Base-by-base conservation (phyloP, 2,797 vertebrate species). In the Sebastes iracundus region DNA sequence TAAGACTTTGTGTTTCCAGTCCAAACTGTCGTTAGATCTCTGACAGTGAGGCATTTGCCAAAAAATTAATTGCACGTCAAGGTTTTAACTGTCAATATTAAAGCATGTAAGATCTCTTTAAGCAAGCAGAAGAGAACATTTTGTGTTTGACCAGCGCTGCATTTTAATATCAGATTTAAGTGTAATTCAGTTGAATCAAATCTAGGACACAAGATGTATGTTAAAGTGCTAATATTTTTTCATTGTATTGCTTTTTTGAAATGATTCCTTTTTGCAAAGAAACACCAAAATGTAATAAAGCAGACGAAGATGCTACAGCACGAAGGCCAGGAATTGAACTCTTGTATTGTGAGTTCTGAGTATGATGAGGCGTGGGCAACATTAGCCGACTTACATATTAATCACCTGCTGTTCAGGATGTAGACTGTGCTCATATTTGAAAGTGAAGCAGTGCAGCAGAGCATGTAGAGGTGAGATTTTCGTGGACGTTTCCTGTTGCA, bases 161-260 rank as follows among this genome's bases (percentile, higher is more conserved):
- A 87, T 90, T 91, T 88, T 85, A 79, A 87, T 87, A 89, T 91
- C 85, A 79, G 77, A 88, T 90, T 87, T 82, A 90, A 73, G 63
- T 84, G 55, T 92, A 87, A 92, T 91, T 85, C 86, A 78, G 52
- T 60, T 89, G 86, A 82, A 87, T 91, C 77, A 83, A 64, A 80
- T 81, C 60, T 80, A 25, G 33, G 82, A 58, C 60, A 81, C 79
- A 78, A 86, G 75, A 79, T 74, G 70, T 70, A 77, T 77, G 75
- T 86, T 86, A 9, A 59, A 59, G 56, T 58, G 42, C 42, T 18
- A 1, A 16, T 42, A 0, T 49, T 14, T 20, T 52, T 52, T 49
- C 3, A 58, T 27, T 58, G 13, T 27, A 8, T 58, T 27, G 23
- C 0, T 49, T 38, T 79, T 84, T 67, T 66, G 6, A 27, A 63